Conservation (phyloP, 2,797 vertebrate genomes). For the Oophaga sylvatica region DNA sequence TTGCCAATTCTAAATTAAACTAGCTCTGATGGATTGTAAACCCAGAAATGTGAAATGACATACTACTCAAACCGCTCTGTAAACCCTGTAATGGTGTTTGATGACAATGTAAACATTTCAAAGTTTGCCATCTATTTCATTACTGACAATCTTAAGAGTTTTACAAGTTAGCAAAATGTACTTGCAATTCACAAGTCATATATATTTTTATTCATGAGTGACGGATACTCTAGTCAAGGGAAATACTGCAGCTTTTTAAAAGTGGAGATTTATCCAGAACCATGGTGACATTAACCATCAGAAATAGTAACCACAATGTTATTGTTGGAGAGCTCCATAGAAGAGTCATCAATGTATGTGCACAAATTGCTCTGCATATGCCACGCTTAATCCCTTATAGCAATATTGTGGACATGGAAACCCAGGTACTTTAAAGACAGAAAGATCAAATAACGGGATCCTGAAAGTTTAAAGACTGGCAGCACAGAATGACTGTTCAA, state of each 20-base stretch:
- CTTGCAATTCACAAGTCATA: background rate
- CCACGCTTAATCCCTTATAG: slow-evolving; percentile 30
- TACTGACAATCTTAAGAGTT: background rate
- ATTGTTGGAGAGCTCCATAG: slow-evolving; percentile 32
- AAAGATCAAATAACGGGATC: slow-evolving; percentile 2
- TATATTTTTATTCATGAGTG: slow-evolving; percentile 14
- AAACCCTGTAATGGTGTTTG: slow-evolving; percentile 8
- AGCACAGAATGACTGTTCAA: no score
- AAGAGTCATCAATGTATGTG: slow-evolving; percentile 39
- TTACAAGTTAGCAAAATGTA: slow-evolving; percentile 15
- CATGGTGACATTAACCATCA: background rate
- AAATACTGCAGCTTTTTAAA: slow-evolving; percentile 31
- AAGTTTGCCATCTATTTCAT: background rate
- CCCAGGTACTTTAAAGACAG: background rate
- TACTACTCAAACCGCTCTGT: slow-evolving; percentile 1
- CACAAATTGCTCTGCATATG: slow-evolving; percentile 7
- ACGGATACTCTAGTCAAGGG: slow-evolving; percentile 26
- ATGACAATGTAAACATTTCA: background rate
- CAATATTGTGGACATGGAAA: slow-evolving; percentile 20
- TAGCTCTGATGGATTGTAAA: background rate
- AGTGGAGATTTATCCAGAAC: slow-evolving; percentile 18
- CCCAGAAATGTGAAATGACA: slow-evolving; percentile 1
- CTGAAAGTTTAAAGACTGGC: background rate
- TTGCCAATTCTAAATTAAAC: slow-evolving; percentile 22
- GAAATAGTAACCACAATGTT: slow-evolving; percentile 40